Base-by-base conservation (phyloP, 1,140 invertebrate species). In the Agrypnia vestita region DNA sequence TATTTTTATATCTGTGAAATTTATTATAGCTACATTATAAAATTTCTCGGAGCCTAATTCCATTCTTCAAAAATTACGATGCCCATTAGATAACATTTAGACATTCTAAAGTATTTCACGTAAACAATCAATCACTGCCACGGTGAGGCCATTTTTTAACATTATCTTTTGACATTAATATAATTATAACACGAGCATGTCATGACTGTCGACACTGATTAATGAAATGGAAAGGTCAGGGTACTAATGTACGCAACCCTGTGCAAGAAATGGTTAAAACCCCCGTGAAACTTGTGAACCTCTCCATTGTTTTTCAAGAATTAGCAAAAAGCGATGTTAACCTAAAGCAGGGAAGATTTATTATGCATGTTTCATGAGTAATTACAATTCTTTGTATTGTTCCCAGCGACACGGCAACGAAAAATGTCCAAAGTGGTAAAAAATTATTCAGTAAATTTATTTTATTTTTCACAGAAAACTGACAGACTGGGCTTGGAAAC, bases 221-320 rank as follows among this genome's bases (percentile, higher is more conserved):
- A 71, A 71, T 71, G 44, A 53, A 53, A 71, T 9, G 0, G 59
- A 3, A 25, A 9, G 53, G n/a, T n/a, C 8, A 62, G 25, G 46
- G 46, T 25, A 49, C 25, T 64, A 64, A 64, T 13, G 46, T 21
- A 49, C 3, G 0, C 21, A 9, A 71, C 3, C 35, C 11, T 17
- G 10, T 0, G 35, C 8, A 51, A 25, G 46, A 25, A 49, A 13
- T 21, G 67, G 15, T 13, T 69, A 13, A 3, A 17, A 11, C 44
- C 67, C 47, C 49, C 13, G 9, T 51, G 44, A 51, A 46, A 11
- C 25, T 13, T 35, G 59, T 62, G 13, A 12, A 25, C 12, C 15
- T 25, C 25, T 35, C 59, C 17, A 62, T 62, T 62, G 59, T 62
- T 62, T 62, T 62, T 62, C 4, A 62, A 62, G 25, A 19, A 62